A percentile compares a stretch with the other conserved stretches of the same genome.
Evolutionary conservation across 1,140 invertebrate species (phyloP).

Genomic region (Globodera ellingtonae): DNA sequence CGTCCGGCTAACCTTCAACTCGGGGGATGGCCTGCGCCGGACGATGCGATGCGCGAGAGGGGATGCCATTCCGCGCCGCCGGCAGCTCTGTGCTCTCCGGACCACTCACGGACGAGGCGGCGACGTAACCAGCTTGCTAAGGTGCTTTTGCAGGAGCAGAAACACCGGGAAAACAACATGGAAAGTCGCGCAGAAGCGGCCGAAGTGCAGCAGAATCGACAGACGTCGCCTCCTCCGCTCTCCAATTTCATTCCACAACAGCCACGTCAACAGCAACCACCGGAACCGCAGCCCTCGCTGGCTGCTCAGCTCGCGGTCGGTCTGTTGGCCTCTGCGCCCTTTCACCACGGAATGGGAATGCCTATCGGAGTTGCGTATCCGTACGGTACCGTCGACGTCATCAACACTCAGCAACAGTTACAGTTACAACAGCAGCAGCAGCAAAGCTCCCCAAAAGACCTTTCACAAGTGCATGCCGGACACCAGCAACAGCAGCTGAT

Average conservation of each 20-base stretch:
- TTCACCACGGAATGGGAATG: slow-evolving; percentile 10
- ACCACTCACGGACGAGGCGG: slow-evolving; percentile 8
- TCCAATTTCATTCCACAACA: slow-evolving; percentile 32
- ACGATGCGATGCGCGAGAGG: slow-evolving; percentile 29
- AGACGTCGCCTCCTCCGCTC: slow-evolving; percentile 15
- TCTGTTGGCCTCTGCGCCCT: slow-evolving; percentile 15
- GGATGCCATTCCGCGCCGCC: slow-evolving; percentile 60
- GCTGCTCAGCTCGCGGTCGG: slow-evolving; percentile 25
- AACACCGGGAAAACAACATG: neutral
- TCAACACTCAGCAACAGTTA: too few species aligned
- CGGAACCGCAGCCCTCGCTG: slow-evolving; percentile 22
- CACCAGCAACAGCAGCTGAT: slow-evolving; percentile 14
- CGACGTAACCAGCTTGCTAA: slow-evolving; percentile 15
- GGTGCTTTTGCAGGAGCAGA: neutral
- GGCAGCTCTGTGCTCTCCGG: slow-evolving; percentile 45
- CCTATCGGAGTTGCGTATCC: neutral
- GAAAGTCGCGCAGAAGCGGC: neutral
- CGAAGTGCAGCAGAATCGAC: slow-evolving; percentile 2
- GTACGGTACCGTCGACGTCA: neutral
- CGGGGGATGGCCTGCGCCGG: slow-evolving; percentile 52
- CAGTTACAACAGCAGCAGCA: neutral
- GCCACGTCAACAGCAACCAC: slow-evolving; percentile 9
- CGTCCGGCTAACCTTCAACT: slow-evolving; percentile 4
- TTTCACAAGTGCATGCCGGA: neutral
- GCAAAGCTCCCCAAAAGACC: neutral